Conservation (phyloP, 2,113 vertebrate species). For the Scolopax mira region DNA sequence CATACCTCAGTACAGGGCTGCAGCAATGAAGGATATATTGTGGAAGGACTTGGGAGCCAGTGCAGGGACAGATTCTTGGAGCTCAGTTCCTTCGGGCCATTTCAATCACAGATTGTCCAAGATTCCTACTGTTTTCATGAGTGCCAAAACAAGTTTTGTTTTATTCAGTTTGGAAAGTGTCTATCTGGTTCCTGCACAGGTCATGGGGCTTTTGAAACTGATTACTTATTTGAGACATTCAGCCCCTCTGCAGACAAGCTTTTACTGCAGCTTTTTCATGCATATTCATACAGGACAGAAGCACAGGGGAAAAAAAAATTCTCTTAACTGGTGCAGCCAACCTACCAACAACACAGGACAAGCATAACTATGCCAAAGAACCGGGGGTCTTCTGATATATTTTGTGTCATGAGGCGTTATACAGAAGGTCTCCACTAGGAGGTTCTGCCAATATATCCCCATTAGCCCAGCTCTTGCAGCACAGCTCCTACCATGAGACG, state of each 20-base stretch:
- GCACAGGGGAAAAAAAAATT: not conserved
- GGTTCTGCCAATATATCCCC: not conserved
- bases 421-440: not conserved
- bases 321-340: not conserved
- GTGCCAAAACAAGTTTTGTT: not conserved
- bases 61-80: not conserved
- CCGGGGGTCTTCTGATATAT: not conserved
- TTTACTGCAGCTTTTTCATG: not conserved
- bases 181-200: not conserved
- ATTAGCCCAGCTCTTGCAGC: not conserved
- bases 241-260: not conserved
- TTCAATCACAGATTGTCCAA: not conserved
- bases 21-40: not conserved
- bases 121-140: not conserved
- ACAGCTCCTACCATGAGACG: not conserved
- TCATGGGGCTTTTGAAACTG: not conserved
- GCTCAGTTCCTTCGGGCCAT: not conserved
- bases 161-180: not conserved
- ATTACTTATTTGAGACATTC: not conserved
- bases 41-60: not conserved
- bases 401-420: not conserved
- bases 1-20: not conserved
- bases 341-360: not conserved
- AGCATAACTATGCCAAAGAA: not conserved
- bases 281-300: not conserved